Conservation (phyloP, 2,888 invertebrate species). For the Polymixis flavicincta region DNA sequence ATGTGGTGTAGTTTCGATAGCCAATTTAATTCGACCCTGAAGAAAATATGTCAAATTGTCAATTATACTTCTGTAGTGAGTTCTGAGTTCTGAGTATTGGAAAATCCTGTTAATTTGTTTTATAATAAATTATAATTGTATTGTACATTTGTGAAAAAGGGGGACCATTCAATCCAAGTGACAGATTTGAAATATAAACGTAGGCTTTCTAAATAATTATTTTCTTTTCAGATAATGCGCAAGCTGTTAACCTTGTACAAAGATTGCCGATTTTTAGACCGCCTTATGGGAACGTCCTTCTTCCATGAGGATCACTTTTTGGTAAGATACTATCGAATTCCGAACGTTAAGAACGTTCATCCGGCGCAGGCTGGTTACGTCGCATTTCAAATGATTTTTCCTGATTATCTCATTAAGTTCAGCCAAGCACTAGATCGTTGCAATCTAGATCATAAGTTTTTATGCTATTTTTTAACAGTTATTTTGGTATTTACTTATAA, state of each 20-base stretch:
- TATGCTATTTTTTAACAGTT: no score
- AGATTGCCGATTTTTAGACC: conserved; percentile 96
- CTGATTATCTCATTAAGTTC: no score
- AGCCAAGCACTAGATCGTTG: no score
- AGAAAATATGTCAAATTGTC: neutral
- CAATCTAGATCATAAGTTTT: no score
- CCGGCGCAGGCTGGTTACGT: no score
- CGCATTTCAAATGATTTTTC: no score
- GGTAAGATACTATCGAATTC: conserved; percentile 81
- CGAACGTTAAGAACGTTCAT: neutral
- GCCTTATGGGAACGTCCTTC: conserved; percentile 95
- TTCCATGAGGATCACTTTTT: conserved; percentile 96
- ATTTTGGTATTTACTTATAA: no score
- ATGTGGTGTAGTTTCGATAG: neutral
- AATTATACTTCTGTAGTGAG: neutral
- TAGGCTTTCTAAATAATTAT: conserved; percentile 20
- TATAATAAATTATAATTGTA: neutral
- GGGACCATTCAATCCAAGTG: neutral
- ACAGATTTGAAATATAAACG: neutral
- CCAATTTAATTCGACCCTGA: neutral
- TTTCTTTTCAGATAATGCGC: conserved; percentile 92
- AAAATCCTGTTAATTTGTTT: neutral
- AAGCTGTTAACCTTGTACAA: conserved; percentile 95
- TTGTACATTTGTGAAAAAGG: neutral
- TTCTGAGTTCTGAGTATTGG: neutral